Conservation (phyloP, 1,140 invertebrate species). For the fruit fly (Drosophila melanogaster) region Release_6_plus_ISO1_MT NC_004354.4:312001-312500, state of each 20-base stretch:
- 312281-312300: slow-evolving; percentile 57
- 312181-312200: too few species aligned
- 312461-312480: slow-evolving; percentile 44
- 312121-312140: background rate
- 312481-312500: background rate
- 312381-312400: slow-evolving; percentile 74
- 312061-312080: slow-evolving; percentile 36
- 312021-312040: slow-evolving; percentile 37
- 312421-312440: slow-evolving; percentile 75
- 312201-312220: too few species aligned
- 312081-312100: slow-evolving; percentile 21
- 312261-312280: slow-evolving; percentile 59
- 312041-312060: slow-evolving; percentile 19
- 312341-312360: slow-evolving; percentile 15
- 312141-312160: background rate
- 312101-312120: background rate
- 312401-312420: slow-evolving; percentile 72
- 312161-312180: too few species aligned
- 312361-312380: slow-evolving; percentile 59
- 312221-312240: background rate
- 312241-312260: slow-evolving; percentile 40
- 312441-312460: slow-evolving; percentile 68
- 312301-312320: slow-evolving; percentile 69
- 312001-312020: slow-evolving; percentile 15
- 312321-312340: slow-evolving; percentile 43